These are phyloP conservation scores for Plebejus anna DNA, from an alignment of 2,888 invertebrate species.

Conservation along the genomic window DNA sequence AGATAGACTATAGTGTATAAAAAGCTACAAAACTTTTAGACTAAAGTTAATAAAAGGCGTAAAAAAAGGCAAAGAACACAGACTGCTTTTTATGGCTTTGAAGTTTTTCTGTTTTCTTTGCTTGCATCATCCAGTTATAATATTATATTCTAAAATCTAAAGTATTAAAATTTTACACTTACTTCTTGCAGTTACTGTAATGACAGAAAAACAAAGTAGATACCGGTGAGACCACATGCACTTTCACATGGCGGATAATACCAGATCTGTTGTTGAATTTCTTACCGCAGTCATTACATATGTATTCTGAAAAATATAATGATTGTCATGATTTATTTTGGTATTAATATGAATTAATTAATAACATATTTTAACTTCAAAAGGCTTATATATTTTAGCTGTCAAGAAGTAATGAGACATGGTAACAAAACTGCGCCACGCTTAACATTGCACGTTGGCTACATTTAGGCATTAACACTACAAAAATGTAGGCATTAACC, in stretches of 20 bases:
- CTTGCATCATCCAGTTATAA: neutral
- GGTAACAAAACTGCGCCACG: too few species aligned
- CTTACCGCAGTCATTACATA: constrained; percentile 63
- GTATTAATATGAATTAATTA: neutral
- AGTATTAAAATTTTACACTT: constrained; percentile 33
- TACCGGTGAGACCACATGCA: constrained; percentile 45
- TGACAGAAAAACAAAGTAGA: constrained; percentile 53
- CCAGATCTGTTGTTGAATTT: constrained; percentile 58
- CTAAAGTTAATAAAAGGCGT: too few species aligned
- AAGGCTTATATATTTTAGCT: neutral
- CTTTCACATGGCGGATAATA: constrained; percentile 60
- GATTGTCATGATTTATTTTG: neutral
- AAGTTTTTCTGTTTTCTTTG: neutral
- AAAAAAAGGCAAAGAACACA: too few species aligned
- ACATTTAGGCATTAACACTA: too few species aligned
- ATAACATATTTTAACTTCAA: neutral
- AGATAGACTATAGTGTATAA: too few species aligned
- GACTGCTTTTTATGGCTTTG: too few species aligned
- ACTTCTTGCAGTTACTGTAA: constrained; percentile 61
- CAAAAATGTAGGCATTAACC: too few species aligned
- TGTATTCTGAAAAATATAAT: constrained; percentile 55
- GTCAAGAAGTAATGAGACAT: too few species aligned
- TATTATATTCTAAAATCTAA: neutral
- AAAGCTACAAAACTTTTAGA: too few species aligned
- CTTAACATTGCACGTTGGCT: too few species aligned